These are phyloP conservation scores for Molossus molossus DNA, from an alignment of 2,797 vertebrate genomes.

Conservation along the genomic window DNA sequence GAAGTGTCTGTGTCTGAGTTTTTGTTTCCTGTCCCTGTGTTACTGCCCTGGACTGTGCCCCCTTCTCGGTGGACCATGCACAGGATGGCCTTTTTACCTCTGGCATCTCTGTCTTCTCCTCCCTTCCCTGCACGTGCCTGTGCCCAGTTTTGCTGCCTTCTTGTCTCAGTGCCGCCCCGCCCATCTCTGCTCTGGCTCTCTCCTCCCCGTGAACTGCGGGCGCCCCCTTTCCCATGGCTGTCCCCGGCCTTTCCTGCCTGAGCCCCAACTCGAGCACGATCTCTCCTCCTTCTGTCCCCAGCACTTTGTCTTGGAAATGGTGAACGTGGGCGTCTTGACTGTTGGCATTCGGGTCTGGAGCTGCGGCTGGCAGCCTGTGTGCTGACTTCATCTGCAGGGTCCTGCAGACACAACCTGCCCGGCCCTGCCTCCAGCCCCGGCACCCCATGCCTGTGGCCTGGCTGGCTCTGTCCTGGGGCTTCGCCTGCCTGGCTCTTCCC, in stretches of 20 bases:
- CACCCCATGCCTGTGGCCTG: rapidly evolving
- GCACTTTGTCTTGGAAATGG: constrained; percentile 38
- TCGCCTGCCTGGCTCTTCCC: rapidly evolving
- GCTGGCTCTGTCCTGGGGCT: rapidly evolving
- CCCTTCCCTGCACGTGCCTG: rapidly evolving
- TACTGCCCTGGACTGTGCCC: rapidly evolving
- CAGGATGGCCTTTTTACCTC: rapidly evolving
- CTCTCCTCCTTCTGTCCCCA: rapidly evolving
- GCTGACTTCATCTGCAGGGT: constrained; percentile 83
- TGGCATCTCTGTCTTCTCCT: rapidly evolving
- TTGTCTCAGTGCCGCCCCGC: rapidly evolving
- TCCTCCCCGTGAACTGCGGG: rapidly evolving
- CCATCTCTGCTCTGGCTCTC: rapidly evolving
- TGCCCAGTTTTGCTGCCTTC: rapidly evolving
- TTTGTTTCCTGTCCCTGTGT: rapidly evolving
- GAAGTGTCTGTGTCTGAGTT: rapidly evolving
- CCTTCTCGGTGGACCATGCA: rapidly evolving
- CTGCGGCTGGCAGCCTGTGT: neutral
- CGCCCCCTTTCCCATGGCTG: rapidly evolving
- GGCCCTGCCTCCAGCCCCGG: constrained; percentile 71
- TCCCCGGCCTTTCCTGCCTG: rapidly evolving
- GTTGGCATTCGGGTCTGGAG: neutral
- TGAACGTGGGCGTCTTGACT: constrained; percentile 74
- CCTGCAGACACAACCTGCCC: constrained; percentile 88
- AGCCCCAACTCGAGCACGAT: rapidly evolving